These are phyloP conservation scores for Mastigias papua DNA, from an alignment of 30 jellyfish, hydroid and myxozoan genomes.

Conservation along the genomic window DNA sequence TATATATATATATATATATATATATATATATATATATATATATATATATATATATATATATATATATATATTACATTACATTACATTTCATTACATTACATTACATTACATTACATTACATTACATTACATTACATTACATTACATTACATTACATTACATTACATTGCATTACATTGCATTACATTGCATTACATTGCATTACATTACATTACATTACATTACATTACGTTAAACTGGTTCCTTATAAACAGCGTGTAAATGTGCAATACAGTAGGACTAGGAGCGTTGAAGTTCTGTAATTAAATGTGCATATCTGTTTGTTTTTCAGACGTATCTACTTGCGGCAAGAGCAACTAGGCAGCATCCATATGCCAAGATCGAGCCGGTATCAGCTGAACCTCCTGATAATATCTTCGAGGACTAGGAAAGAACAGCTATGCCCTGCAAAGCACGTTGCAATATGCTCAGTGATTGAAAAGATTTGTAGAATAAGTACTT, in stretches of 20 bases:
- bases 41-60: too few relatives aligned
- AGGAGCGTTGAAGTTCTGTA: too few relatives aligned
- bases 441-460: background rate
- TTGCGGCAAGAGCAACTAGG: constrained; percentile 38
- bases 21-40: too few relatives aligned
- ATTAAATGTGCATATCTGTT: too few relatives aligned
- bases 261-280: too few relatives aligned
- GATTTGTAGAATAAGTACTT: background rate
- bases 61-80: too few relatives aligned
- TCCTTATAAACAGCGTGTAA: too few relatives aligned
- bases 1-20: too few relatives aligned
- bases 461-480: background rate
- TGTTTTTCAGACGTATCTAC: constrained; percentile 22
- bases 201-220: constrained; percentile 3
- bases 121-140: constrained; percentile 7
- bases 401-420: constrained; percentile 70
- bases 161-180: background rate
- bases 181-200: constrained; percentile 10
- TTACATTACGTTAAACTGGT: constrained; percentile 1
- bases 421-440: constrained; percentile 2
- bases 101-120: constrained; percentile 13
- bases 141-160: constrained; percentile 14
- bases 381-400: constrained; percentile 69
- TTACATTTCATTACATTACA: background rate
- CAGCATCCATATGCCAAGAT: constrained; percentile 45